phyloP scores from a whole-genome alignment of 2,113 vertebrate genomes.

The Thunnus thynnus region DNA sequence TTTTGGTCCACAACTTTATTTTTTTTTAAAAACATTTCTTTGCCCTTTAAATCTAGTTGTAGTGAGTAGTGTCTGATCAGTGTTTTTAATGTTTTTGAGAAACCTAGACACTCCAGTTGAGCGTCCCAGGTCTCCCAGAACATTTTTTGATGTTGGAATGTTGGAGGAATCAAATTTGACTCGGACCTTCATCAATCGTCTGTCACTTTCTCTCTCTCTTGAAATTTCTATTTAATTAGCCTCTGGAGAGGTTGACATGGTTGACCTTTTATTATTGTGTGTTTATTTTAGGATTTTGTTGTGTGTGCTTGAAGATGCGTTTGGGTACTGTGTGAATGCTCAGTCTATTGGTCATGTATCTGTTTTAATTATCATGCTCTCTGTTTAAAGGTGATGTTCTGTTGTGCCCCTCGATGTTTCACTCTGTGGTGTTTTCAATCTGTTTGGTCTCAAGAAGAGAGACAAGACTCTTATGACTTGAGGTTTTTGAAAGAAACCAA shows the following conservation, averaged over 20 bases:
- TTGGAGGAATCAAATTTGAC: neutral
- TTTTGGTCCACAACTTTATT: neutral
- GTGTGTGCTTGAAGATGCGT: neutral
- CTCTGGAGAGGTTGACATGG: neutral
- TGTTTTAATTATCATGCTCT: neutral
- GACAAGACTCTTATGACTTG: neutral
- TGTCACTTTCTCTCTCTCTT: neutral
- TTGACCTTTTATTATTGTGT: neutral
- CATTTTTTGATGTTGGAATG: neutral
- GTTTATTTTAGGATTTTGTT: neutral
- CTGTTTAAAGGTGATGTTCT: neutral
- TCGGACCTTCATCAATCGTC: neutral
- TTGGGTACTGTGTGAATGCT: neutral
- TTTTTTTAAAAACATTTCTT: neutral
- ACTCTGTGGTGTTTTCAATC: slow-evolving; percentile 3
- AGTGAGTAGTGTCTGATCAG: neutral
- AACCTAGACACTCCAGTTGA: neutral
- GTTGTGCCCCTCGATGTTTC: neutral
- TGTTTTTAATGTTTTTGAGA: slow-evolving; percentile 4
- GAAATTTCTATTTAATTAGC: neutral
- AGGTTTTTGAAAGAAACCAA: neutral
- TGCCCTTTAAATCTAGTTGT: neutral
- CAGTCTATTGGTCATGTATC: no score
- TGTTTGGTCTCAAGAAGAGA: slow-evolving; percentile 1
- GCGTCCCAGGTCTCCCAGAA: neutral